Evolutionary conservation across 2,888 invertebrate species (phyloP).

Genomic region (Lepeophtheirus nordmannii): DNA sequence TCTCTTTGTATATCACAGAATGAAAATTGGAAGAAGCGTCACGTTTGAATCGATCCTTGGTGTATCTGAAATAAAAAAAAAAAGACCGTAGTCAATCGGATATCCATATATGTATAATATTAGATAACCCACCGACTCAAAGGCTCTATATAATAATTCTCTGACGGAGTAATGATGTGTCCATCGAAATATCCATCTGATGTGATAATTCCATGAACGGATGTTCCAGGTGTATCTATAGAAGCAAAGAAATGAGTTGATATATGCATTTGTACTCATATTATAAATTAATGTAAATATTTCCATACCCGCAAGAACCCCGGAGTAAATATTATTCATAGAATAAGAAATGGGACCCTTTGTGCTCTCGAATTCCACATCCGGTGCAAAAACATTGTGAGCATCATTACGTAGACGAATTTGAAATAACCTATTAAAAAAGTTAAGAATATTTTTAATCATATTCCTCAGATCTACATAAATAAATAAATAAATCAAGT

Average conservation of each 20-base stretch:
- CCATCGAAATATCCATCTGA: conserved; percentile 77
- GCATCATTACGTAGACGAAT: conserved; percentile 53
- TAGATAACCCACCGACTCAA: conserved; percentile 49
- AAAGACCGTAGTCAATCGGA: neutral
- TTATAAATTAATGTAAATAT: too few species aligned
- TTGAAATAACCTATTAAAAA: conserved; percentile 54
- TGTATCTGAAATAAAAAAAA: neutral
- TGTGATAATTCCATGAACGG: conserved; percentile 70
- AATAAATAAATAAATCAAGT: too few species aligned
- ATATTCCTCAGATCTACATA: too few species aligned
- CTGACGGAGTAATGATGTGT: conserved; percentile 60
- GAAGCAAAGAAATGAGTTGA: conserved; percentile 32
- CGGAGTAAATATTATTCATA: conserved; percentile 55
- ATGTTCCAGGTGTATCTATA: conserved; percentile 61
- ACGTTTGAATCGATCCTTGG: conserved; percentile 31
- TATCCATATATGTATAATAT: neutral
- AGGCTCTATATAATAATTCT: conserved; percentile 65
- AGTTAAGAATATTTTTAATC: conserved; percentile 14
- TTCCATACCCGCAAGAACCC: conserved; percentile 55
- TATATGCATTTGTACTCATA: neutral
- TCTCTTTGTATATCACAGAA: conserved; percentile 65
- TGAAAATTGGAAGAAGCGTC: conserved; percentile 47
- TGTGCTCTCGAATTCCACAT: conserved; percentile 54
- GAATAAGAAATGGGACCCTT: conserved; percentile 53
- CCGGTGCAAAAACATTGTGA: conserved; percentile 54